phyloP scores from a whole-genome alignment of 2,113 vertebrate genomes.

The Hemiscyllium ocellatum region DNA sequence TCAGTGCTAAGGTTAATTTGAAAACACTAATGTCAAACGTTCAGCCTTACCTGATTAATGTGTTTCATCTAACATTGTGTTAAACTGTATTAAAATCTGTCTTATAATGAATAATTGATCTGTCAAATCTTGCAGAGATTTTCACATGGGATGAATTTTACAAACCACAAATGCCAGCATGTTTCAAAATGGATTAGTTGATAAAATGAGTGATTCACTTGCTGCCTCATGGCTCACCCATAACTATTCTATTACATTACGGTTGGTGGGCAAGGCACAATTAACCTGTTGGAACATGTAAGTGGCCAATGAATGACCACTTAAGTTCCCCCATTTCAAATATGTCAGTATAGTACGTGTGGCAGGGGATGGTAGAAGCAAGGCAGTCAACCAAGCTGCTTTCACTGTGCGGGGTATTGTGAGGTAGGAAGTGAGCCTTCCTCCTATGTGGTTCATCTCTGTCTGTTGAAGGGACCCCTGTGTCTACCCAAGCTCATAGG shows the following conservation, averaged over 20 bases:
- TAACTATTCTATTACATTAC: not conserved
- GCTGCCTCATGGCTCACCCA: too few relatives aligned
- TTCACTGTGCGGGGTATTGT: not conserved
- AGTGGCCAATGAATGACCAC: not conserved
- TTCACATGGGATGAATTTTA: not conserved
- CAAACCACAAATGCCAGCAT: not conserved
- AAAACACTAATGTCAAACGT: not conserved
- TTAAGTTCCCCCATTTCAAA: too few relatives aligned
- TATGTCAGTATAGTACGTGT: too few relatives aligned
- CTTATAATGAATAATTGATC: not conserved
- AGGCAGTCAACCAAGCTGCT: not conserved
- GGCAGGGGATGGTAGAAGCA: not conserved
- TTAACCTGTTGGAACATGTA: not conserved
- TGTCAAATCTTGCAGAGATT: not conserved
- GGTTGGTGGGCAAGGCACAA: not conserved
- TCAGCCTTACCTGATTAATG: not conserved
- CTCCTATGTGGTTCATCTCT: not conserved
- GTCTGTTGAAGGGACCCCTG: not conserved
- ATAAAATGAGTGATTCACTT: not conserved
- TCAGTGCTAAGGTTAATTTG: not conserved
- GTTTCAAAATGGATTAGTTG: not conserved
- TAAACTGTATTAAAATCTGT: not conserved
- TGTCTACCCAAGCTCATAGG: not conserved
- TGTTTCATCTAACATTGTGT: not conserved
- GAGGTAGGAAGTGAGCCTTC: not conserved